Base-by-base conservation (phyloP, 1,140 invertebrate genomes). In the Drosophila albomicans region DNA sequence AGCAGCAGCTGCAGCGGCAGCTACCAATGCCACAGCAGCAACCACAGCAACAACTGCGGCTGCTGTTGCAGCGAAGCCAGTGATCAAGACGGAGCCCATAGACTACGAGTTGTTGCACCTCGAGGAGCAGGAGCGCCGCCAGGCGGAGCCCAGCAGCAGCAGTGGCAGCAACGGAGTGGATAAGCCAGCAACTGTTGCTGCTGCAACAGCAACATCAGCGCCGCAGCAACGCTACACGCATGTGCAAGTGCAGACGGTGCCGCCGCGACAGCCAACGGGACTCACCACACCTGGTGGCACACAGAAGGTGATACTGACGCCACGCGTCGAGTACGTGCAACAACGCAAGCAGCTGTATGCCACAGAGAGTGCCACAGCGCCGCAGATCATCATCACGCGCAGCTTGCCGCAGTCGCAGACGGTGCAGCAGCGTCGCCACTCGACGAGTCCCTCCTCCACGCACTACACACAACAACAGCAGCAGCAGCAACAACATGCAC, bases 221-320 rank as follows among this genome's bases (percentile, higher is more conserved):
- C 49, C 65, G 48, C 25, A 11, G n/a, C 84, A 75, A 49, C 78
- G 81, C 28, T 89, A 92, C 64, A 91, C 86, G 8, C 91, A 92
- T 45, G 85, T 92, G 2, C 91, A 91, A 48, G 82, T 91, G 48
- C 91, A 92, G 73, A 92, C 91, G 7, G 86, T 91, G 51, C 77
- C 82, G 10, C 91, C 86, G 5, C 70, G 88, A 0, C 91, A 92
- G 16, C 86, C 88, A 15, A 89, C 81, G 0, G 82, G 82, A 0
- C 63, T 84, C 43, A 86, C 78, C 49, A 78, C 69, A 16, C 77
- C 75, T 7, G 82, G 80, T 5, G 88, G 89, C 73, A 85, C 86
- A 7, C 91, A 92, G 64, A 92, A 92, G 66, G 82, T 92, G 30
- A 92, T 92, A n/a, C 51, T 92, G 16, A 90, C 91, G 1, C 91